Conservation (phyloP, 2,888 invertebrate species). For the Drosophila kanekoi region DNA sequence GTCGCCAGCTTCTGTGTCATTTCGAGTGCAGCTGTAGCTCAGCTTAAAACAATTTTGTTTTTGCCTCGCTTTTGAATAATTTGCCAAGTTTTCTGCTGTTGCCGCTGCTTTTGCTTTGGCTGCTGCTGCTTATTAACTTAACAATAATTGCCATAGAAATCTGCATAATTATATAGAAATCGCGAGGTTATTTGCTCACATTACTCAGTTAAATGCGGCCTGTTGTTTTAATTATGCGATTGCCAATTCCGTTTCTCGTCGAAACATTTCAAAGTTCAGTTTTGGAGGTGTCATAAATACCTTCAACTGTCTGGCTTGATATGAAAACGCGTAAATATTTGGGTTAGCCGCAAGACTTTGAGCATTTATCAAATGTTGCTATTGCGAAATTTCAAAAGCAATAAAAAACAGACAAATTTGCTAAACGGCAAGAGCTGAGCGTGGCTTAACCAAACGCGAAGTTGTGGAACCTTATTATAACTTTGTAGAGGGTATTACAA, state of each 20-base stretch:
- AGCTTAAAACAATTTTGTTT: constrained; percentile 54
- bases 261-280: constrained; percentile 20
- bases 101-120: no score
- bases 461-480: no score
- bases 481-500: no score
- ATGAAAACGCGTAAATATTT: not conserved
- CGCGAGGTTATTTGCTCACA: constrained; percentile 71
- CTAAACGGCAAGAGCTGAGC: no score
- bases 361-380: not conserved
- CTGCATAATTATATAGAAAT: constrained; percentile 80
- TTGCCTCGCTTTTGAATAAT: constrained; percentile 71
- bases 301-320: no score
- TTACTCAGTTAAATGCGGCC: constrained; percentile 18
- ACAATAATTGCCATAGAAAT: constrained; percentile 73
- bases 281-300: constrained; percentile 31
- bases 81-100: constrained; percentile 49
- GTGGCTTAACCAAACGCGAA: no score
- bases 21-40: constrained; percentile 74
- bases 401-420: no score
- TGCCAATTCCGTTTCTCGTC: constrained; percentile 14
- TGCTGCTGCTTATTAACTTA: constrained; percentile 63
- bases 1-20: constrained; percentile 65
- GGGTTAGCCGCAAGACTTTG: not conserved
- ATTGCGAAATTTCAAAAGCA: not conserved
- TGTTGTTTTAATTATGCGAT: constrained; percentile 36